Conservation (phyloP, 2,888 invertebrate species). For the Geophilus truncorum region DNA sequence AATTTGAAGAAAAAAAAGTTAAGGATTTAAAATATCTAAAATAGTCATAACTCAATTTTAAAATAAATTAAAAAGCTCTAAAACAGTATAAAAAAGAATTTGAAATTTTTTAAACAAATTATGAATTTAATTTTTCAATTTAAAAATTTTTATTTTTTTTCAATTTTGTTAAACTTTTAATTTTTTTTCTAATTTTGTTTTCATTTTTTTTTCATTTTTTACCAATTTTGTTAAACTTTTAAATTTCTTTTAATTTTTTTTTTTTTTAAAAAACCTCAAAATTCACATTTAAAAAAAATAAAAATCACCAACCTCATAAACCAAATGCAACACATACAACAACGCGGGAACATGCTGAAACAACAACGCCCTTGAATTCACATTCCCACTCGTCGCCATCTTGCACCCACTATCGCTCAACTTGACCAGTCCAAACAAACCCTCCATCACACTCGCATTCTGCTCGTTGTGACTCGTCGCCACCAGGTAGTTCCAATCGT, state of each 20-base stretch:
- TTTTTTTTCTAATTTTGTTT: too few relatives aligned
- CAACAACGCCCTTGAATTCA: constrained; percentile 62
- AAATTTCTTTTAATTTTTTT: constrained; percentile 8
- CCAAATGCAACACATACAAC: constrained; percentile 73
- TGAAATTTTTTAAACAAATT: too few relatives aligned
- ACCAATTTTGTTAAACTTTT: too few relatives aligned
- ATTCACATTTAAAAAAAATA: background rate
- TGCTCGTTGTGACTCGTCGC: constrained; percentile 56
- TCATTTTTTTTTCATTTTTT: too few relatives aligned
- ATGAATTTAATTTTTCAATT: background rate
- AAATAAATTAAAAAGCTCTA: too few relatives aligned
- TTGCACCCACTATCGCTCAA: too few relatives aligned
- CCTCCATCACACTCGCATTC: background rate
- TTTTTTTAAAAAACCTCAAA: background rate
- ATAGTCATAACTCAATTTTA: too few relatives aligned
- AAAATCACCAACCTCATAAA: constrained; percentile 86
- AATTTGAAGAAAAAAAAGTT: too few relatives aligned
- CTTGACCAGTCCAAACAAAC: background rate
- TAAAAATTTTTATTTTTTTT: too few relatives aligned
- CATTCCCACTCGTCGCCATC: constrained; percentile 46
- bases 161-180: too few relatives aligned
- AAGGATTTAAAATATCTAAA: too few relatives aligned
- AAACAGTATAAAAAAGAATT: too few relatives aligned
- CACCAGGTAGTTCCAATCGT: constrained; percentile 74
- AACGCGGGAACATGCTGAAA: constrained; percentile 69